A percentile compares a stretch with the other conserved stretches of the same genome.
Evolutionary conservation across 1,140 invertebrate species (phyloP).

Genomic region (Macrotrachela quadricornifera): DNA sequence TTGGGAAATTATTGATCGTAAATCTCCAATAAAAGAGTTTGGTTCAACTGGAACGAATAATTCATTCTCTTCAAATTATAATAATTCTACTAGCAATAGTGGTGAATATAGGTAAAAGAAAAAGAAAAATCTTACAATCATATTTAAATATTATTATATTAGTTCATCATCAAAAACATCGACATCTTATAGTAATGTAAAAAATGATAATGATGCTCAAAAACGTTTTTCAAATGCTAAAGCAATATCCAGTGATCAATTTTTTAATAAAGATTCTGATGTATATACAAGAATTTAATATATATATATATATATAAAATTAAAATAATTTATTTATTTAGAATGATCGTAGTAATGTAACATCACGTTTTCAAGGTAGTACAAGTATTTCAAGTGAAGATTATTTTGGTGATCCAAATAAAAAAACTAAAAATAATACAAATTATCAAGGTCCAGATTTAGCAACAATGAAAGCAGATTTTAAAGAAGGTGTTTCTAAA

Average conservation of each 20-base stretch:
- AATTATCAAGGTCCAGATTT: constrained; percentile 45
- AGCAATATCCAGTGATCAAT: constrained; percentile 89
- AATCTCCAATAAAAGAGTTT: neutral
- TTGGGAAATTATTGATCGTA: neutral
- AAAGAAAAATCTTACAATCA: neutral
- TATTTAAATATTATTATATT: too few relatives aligned
- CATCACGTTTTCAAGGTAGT: constrained; percentile 42
- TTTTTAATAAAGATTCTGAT: neutral
- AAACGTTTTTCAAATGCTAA: constrained; percentile 89
- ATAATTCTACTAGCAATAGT: too few relatives aligned
- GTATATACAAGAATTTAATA: too few relatives aligned
- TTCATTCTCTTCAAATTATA: too few relatives aligned
- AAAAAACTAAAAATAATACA: neutral
- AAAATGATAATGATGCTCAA: constrained; percentile 37
- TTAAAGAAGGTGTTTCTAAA: constrained; percentile 79
- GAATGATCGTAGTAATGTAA: too few relatives aligned
- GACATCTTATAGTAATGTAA: neutral
- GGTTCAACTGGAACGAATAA: too few relatives aligned
- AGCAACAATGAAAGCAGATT: constrained; percentile 83
- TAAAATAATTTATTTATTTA: too few relatives aligned
- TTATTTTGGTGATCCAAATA: constrained; percentile 49
- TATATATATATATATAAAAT: too few relatives aligned
- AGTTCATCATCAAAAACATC: too few relatives aligned
- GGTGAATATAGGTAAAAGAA: neutral
- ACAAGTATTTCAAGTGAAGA: constrained; percentile 76